Evolutionary conservation across 2,888 invertebrate species (phyloP).

Genomic region (Hetaerina titia): DNA sequence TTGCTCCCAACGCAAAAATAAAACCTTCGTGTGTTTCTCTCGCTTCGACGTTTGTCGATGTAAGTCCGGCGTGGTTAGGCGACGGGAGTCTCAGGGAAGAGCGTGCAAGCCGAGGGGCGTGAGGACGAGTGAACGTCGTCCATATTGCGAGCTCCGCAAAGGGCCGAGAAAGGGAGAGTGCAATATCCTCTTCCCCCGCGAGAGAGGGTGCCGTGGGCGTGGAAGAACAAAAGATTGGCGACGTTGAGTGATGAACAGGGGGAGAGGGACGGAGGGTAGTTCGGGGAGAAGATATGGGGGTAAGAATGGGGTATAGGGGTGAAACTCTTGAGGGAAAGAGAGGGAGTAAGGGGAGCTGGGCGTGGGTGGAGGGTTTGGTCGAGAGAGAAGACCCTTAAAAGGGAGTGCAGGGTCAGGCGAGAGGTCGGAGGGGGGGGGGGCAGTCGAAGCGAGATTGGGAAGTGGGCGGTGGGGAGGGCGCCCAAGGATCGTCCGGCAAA

Average conservation of each 20-base stretch:
- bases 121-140: background rate
- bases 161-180: background rate
- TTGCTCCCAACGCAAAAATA: background rate
- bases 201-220: background rate
- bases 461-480: background rate
- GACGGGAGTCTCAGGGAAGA: background rate
- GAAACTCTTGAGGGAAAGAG: background rate
- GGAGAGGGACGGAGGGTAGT: background rate
- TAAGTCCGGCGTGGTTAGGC: background rate
- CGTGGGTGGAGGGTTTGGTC: background rate
- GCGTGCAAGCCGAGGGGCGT: background rate
- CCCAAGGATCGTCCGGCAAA: background rate
- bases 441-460: background rate
- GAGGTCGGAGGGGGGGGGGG: background rate
- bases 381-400: background rate
- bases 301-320: background rate
- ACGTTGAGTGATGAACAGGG: background rate
- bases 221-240: constrained; percentile 13
- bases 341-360: background rate
- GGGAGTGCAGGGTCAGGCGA: background rate
- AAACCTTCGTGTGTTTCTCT: background rate
- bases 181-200: background rate
- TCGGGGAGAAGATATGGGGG: background rate
- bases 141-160: background rate
- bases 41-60: background rate